phyloP scores from a whole-genome alignment of 2,888 invertebrate genomes.

The Colletes collaris region DNA sequence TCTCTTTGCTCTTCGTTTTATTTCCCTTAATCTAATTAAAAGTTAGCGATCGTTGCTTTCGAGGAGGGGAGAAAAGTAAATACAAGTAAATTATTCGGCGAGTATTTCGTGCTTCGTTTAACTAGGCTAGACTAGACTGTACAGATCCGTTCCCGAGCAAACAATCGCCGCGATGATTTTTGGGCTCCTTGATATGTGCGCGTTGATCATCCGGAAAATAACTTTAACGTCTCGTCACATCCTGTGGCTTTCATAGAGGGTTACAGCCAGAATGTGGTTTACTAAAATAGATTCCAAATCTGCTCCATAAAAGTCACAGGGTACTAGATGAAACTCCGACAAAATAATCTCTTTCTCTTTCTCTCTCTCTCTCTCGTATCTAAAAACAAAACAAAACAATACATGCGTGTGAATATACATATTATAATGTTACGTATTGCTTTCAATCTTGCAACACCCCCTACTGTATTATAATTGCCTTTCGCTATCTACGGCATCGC shows the following conservation, averaged over 20 bases:
- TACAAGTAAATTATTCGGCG: no score
- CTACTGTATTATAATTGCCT: conserved; percentile 20
- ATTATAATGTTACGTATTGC: conserved; percentile 31
- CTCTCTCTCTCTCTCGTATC: conserved; percentile 9
- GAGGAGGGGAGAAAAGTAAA: not conserved
- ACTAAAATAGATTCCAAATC: conserved; percentile 60
- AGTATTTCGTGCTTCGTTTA: not conserved
- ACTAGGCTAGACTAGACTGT: conserved; percentile 4
- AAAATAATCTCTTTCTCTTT: conserved; percentile 30
- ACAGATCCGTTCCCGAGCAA: not conserved
- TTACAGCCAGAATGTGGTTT: conserved; percentile 33
- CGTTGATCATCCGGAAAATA: not conserved
- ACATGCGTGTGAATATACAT: conserved; percentile 18
- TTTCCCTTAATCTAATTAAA: conserved; percentile 6
- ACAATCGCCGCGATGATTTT: not conserved
- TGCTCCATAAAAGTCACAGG: conserved; percentile 60
- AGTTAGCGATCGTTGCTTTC: not conserved
- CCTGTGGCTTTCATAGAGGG: conserved; percentile 35
- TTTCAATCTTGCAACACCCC: conserved; percentile 36
- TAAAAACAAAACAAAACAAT: conserved; percentile 35
- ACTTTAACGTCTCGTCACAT: not conserved
- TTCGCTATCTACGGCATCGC: conserved; percentile 18
- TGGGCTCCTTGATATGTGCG: conserved; percentile 9
- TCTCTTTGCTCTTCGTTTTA: not conserved
- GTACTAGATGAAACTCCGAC: conserved; percentile 34